Evolutionary conservation across 2,797 vertebrate genomes (phyloP), one percentile per base, ranked within the genome.

Genomic region (Micrastur ruficollis): DNA sequence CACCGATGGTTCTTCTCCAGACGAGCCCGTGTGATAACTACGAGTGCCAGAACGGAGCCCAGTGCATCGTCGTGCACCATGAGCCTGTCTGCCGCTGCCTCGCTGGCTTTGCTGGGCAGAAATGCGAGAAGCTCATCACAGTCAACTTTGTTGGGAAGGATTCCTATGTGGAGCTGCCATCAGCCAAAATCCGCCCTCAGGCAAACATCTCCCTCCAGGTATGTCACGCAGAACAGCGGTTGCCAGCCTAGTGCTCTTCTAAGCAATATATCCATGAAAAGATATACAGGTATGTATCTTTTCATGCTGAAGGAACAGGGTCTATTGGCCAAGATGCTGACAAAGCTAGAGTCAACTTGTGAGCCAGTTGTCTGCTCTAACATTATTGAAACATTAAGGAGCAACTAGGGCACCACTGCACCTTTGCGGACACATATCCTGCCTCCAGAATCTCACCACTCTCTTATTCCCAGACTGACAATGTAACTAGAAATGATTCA

Each of bases 151-250:
- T 99, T 92, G 99, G 99, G 83, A 99, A 99, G 80, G 99, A 99
- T 23, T 98, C 98, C 14, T 99, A 98, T 1, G 98, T 99, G 95
- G 99, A 99, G 98, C 98, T 99, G 91, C 98, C 98, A 1, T 98
- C 98, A 0, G 94, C 99, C 58, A 99, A 99, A 96, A 98, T 99
- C 82, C 98, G 98, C 46, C 98, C 99, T 11, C 98, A 99, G 19
- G 99, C 99, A 27, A 99, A 99, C 95, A 99, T 99, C 97, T 99
- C 99, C 44, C 98, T 99, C 26, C 99, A 99, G 99, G 99, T 99
- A 97, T 1, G 89, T 75, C 20, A 17, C 2, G 1, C 15, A 50
- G 25, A 47, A 32, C 47, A 40, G 18, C 34, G 9, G 14, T 15
- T 17, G 11, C 80, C 47, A 49, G 49, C 61, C 29, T 27, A 40